Evolutionary conservation across 1,140 invertebrate genomes (phyloP).

Genomic region (Cardiocondyla obscurior): DNA sequence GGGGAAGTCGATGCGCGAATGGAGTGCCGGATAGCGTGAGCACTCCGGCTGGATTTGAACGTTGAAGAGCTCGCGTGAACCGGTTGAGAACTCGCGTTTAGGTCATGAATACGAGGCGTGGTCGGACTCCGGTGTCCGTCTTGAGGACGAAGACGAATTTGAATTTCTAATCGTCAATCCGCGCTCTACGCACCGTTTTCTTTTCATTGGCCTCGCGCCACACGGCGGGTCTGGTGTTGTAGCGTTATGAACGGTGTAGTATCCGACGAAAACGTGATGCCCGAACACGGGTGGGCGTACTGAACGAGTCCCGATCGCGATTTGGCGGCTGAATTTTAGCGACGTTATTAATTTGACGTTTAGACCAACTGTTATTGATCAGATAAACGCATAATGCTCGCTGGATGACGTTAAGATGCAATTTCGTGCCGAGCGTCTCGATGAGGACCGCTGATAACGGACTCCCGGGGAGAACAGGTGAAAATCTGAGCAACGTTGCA

Average conservation of each 20-base stretch:
- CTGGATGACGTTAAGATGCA: not conserved
- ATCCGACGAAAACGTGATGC: not conserved
- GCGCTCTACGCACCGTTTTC: not conserved
- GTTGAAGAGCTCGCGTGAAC: slow-evolving; percentile 34
- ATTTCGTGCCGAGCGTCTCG: not conserved
- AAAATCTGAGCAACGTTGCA: not conserved
- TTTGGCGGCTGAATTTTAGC: not conserved
- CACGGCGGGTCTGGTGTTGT: not conserved
- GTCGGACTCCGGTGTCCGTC: not conserved
- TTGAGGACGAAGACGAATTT: slow-evolving; percentile 44
- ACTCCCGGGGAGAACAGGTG: not conserved
- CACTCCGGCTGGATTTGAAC: not conserved
- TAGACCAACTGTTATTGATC: not conserved
- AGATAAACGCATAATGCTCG: not conserved
- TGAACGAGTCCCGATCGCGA: not conserved
- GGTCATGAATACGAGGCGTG: slow-evolving; percentile 69
- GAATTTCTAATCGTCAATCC: slow-evolving; percentile 55
- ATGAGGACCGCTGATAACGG: not conserved
- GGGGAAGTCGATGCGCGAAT: not conserved
- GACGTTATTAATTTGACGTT: not conserved
- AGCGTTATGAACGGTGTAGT: not conserved
- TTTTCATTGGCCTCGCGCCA: not conserved
- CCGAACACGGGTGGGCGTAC: not conserved
- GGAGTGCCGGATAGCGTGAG: slow-evolving; percentile 4
- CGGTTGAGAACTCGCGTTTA: slow-evolving; percentile 66